Percentiles rank a stretch among this genome's conserved stretches.
Evolutionary conservation across 2,888 invertebrate species (phyloP).

Genomic region (Agrotis segetum): DNA sequence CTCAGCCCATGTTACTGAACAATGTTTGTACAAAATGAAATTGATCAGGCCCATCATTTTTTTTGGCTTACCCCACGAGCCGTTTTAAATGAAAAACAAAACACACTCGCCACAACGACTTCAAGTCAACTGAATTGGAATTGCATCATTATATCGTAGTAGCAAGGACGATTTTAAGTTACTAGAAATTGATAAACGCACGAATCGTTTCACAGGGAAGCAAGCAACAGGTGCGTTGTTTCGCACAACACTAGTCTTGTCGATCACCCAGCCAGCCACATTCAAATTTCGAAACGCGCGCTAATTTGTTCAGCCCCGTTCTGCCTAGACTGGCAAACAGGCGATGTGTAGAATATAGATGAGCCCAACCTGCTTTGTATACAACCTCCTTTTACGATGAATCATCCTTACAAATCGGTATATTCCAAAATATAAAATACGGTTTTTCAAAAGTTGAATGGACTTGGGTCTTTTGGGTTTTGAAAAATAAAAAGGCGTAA

Average conservation of each 20-base stretch:
- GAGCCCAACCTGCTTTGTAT: conserved; percentile 52
- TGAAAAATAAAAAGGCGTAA: conserved; percentile 40
- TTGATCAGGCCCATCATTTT: no score
- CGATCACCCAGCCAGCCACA: conserved; percentile 37
- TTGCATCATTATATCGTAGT: no score
- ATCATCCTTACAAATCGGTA: conserved; percentile 50
- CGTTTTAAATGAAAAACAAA: no score
- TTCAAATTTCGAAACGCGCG: conserved; percentile 67
- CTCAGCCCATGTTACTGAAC: no score
- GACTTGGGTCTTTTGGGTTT: conserved; percentile 37
- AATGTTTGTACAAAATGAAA: no score
- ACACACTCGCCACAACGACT: no score
- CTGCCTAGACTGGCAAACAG: conserved; percentile 62
- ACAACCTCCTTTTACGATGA: conserved; percentile 62
- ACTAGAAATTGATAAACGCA: no score
- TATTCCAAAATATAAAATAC: conserved; percentile 40
- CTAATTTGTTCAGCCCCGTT: conserved; percentile 77
- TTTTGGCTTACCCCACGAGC: no score
- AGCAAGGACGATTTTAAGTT: no score
- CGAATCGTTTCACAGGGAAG: no score
- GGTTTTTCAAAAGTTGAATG: conserved; percentile 53
- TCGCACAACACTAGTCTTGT: conserved; percentile 39
- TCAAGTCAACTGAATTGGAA: no score
- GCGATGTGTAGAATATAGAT: conserved; percentile 63
- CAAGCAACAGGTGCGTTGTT: conserved; percentile 6